Conservation (phyloP, 2,113 vertebrate genomes). For the Pygoscelis adeliae region DNA sequence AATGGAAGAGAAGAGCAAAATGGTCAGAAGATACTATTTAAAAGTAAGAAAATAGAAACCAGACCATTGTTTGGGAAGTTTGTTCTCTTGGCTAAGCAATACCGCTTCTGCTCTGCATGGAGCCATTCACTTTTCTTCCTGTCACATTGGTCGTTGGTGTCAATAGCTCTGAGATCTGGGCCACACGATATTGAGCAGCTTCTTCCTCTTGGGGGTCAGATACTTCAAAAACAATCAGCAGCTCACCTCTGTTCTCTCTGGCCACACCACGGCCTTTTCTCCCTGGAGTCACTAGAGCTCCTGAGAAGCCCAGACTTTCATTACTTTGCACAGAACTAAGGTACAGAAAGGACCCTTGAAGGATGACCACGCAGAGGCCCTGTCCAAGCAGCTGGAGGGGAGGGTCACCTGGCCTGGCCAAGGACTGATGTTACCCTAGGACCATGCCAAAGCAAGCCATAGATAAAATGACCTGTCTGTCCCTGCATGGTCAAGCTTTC, state of each 20-base stretch:
- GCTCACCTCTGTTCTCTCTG: not conserved
- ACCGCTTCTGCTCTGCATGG: fast-evolving
- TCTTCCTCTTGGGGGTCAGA: not conserved
- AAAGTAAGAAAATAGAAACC: not conserved
- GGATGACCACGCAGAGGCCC: not conserved
- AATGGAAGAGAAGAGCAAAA: not conserved
- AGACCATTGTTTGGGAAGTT: not conserved
- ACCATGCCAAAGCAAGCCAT: not conserved
- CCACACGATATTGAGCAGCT: not conserved
- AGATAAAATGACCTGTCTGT: not conserved
- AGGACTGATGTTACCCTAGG: not conserved
- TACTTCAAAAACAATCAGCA: not conserved
- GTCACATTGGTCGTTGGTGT: too few relatives aligned
- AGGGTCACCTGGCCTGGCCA: not conserved
- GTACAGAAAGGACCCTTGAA: not conserved
- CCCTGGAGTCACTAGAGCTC: not conserved
- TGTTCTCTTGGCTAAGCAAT: not conserved
- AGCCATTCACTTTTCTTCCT: not conserved
- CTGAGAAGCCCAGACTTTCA: not conserved
- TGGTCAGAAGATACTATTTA: not conserved
- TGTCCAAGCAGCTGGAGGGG: not conserved
- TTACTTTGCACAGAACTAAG: not conserved
- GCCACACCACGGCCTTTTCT: not conserved
- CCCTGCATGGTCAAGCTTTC: not conserved
- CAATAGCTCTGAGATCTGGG: not conserved